Conservation (phyloP, 2,113 vertebrate species). For the Campylorhamphus procurvoides region DNA sequence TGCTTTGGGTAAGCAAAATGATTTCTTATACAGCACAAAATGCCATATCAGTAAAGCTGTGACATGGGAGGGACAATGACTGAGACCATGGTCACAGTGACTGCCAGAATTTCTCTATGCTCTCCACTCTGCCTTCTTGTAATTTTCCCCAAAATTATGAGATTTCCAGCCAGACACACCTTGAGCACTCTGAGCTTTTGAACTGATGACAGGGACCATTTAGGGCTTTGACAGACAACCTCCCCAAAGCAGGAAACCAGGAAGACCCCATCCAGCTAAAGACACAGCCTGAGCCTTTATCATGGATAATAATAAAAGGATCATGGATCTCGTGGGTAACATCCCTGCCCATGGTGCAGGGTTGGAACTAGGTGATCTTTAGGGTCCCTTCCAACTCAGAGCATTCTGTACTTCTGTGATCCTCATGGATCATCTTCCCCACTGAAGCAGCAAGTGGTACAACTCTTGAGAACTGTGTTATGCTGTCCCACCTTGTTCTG, state of each 20-base stretch:
- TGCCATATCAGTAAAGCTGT: background rate
- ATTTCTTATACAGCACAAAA: background rate
- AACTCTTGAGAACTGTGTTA: background rate
- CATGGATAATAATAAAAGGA: background rate
- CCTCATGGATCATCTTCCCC: background rate
- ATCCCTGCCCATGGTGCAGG: rapidly evolving
- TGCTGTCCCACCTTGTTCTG: background rate
- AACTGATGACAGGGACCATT: background rate
- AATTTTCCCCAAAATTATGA: background rate
- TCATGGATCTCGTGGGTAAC: background rate
- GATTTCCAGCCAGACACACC: background rate
- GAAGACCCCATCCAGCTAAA: background rate
- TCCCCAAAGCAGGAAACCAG: background rate
- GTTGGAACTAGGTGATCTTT: background rate
- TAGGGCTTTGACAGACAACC: background rate
- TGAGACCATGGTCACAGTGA: background rate
- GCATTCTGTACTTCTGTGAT: background rate
- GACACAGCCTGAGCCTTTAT: background rate
- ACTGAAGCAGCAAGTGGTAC: background rate
- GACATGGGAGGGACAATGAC: background rate
- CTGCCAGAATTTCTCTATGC: background rate
- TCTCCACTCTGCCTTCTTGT: background rate
- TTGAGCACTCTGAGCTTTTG: background rate
- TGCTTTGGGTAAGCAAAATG: background rate
- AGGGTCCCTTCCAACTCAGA: background rate